Evolutionary conservation across 2,888 invertebrate species (phyloP).

Genomic region (Erannis defoliaria): DNA sequence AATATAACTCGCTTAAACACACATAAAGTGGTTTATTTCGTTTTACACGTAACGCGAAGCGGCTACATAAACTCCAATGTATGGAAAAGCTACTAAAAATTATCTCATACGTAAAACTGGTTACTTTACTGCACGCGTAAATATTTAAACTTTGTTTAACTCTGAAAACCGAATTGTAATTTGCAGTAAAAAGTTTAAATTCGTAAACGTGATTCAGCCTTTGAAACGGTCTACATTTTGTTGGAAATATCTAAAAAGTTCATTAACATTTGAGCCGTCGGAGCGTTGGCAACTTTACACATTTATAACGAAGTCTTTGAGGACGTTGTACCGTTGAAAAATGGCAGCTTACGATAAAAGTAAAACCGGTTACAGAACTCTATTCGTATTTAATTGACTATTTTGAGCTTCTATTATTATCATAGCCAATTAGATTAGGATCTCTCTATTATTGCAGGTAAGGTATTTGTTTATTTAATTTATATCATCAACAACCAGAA

Average conservation of each 20-base stretch:
- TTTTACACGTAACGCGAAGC: slow-evolving; percentile 41
- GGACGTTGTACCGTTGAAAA: slow-evolving; percentile 17
- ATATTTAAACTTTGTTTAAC: slow-evolving; percentile 17
- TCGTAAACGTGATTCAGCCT: slow-evolving; percentile 30
- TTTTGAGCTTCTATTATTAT: slow-evolving; percentile 4
- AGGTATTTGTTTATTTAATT: too few relatives aligned
- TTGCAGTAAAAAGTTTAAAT: slow-evolving; percentile 29
- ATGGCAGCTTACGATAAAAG: slow-evolving; percentile 9
- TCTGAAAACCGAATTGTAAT: slow-evolving; percentile 15
- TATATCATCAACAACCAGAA: too few relatives aligned
- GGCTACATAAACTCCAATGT: slow-evolving; percentile 43
- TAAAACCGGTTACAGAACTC: neutral
- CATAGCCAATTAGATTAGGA: neutral
- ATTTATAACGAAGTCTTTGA: slow-evolving; percentile 32
- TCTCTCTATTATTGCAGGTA: too few relatives aligned
- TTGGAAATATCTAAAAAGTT: slow-evolving; percentile 37
- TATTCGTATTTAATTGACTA: slow-evolving; percentile 5
- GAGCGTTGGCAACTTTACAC: slow-evolving; percentile 32
- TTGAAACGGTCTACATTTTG: slow-evolving; percentile 27
- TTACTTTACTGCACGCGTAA: slow-evolving; percentile 33
- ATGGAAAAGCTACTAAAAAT: slow-evolving; percentile 41
- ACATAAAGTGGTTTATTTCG: slow-evolving; percentile 45
- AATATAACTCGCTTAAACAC: slow-evolving; percentile 41
- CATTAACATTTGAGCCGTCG: slow-evolving; percentile 27
- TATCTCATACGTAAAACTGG: slow-evolving; percentile 40